Conservation (phyloP, 1,140 invertebrate species). For the Lysiphlebus fabarum region DNA sequence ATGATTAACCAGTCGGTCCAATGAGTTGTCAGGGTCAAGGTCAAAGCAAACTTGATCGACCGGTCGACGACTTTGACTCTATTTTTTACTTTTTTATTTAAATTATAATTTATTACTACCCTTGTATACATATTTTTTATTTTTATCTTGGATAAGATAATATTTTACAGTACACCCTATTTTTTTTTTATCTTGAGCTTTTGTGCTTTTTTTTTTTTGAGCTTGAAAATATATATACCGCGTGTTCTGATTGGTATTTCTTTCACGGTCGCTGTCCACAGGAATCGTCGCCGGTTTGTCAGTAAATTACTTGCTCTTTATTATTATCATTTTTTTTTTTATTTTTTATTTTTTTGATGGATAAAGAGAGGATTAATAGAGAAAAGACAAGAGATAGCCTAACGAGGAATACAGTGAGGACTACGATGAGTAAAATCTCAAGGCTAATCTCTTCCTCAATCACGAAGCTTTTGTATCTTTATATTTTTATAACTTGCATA, state of each 20-base stretch:
- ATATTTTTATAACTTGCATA: too few species aligned
- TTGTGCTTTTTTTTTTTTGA: too few species aligned
- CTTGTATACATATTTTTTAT: too few species aligned
- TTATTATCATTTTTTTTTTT: neutral
- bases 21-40: slow-evolving; percentile 25
- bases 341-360: neutral
- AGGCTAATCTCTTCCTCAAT: slow-evolving; percentile 39
- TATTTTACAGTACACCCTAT: neutral
- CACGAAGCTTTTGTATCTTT: slow-evolving; percentile 28
- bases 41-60: slow-evolving; percentile 25
- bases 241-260: neutral
- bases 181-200: neutral
- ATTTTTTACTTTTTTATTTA: slow-evolving; percentile 6
- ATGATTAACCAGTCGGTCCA: neutral
- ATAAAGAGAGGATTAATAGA: slow-evolving; percentile 3
- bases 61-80: slow-evolving; percentile 26
- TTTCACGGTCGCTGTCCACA: slow-evolving; percentile 1
- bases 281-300: neutral
- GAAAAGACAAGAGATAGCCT: slow-evolving; percentile 25
- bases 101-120: neutral
- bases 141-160: neutral
- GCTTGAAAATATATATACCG: neutral
- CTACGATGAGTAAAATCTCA: slow-evolving; percentile 25
- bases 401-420: slow-evolving; percentile 34
- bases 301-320: slow-evolving; percentile 11